Conservation (phyloP, 2,797 vertebrate species). For the Sebastes minor region DNA sequence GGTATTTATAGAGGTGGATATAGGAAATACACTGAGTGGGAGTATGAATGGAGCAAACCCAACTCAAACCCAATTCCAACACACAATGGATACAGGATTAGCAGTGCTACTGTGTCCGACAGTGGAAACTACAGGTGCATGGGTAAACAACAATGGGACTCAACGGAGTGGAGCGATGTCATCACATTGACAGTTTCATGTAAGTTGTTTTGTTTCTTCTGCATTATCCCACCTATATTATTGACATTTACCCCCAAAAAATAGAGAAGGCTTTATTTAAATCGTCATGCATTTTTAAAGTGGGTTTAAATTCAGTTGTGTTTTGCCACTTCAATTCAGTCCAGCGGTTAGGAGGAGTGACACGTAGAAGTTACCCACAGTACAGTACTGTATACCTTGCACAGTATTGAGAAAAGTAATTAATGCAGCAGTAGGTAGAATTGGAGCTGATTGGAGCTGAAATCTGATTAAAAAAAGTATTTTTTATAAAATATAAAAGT, state of each 20-base stretch:
- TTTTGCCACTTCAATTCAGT: not conserved
- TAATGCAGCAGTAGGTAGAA: too few relatives aligned
- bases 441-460: too few relatives aligned
- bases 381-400: too few relatives aligned
- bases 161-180: not conserved
- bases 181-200: not conserved
- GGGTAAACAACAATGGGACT: not conserved
- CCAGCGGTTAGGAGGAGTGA: too few relatives aligned
- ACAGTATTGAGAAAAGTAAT: too few relatives aligned
- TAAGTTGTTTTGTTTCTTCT: constrained; percentile 1
- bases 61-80: not conserved
- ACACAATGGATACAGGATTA: not conserved
- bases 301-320: not conserved
- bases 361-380: too few relatives aligned
- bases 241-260: not conserved
- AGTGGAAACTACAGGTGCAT: constrained; percentile 1
- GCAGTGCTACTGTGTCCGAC: not conserved
- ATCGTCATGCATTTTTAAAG: not conserved
- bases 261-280: not conserved
- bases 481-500: too few relatives aligned
- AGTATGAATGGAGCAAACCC: constrained; percentile 20
- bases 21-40: not conserved
- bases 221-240: not conserved
- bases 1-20: not conserved
- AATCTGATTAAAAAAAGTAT: accelerated